These are phyloP conservation scores for Drosophila imparisetae DNA, from an alignment of 2,888 invertebrate genomes.

Conservation along the genomic window DNA sequence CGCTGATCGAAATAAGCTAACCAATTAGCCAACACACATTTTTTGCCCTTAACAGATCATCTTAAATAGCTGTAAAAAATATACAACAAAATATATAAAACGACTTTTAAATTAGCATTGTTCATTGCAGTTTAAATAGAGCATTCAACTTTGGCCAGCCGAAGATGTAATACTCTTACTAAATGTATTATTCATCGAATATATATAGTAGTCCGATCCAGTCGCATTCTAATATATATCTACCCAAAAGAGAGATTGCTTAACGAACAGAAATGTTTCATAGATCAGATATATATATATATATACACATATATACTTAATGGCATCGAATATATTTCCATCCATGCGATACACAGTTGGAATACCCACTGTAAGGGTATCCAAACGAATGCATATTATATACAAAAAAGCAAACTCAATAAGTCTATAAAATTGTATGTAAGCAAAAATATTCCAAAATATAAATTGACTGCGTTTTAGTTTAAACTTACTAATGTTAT, in stretches of 20 bases:
- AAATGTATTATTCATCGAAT: slow-evolving; percentile 1
- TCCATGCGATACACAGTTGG: slow-evolving; percentile 1
- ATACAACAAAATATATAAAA: slow-evolving; percentile 12
- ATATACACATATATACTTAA: not conserved
- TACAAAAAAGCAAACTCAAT: slow-evolving; percentile 38
- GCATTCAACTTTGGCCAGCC: slow-evolving; percentile 16
- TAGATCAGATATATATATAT: not conserved
- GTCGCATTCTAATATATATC: not conserved
- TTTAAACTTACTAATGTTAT: slow-evolving; percentile 73
- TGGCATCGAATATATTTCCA: not conserved
- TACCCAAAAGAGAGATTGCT: not conserved
- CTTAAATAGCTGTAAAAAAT: slow-evolving; percentile 54
- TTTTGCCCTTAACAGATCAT: slow-evolving; percentile 41
- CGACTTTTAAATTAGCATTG: slow-evolving; percentile 38
- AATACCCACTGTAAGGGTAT: slow-evolving; percentile 15
- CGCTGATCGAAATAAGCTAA: slow-evolving; percentile 51
- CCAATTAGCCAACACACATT: slow-evolving; percentile 23
- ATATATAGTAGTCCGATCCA: not conserved
- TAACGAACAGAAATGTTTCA: not conserved
- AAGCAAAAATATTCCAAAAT: slow-evolving; percentile 76
- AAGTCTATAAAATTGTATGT: slow-evolving; percentile 36
- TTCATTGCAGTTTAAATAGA: slow-evolving; percentile 36
- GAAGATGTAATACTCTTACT: slow-evolving; percentile 22
- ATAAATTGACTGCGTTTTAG: slow-evolving; percentile 79
- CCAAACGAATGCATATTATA: slow-evolving; percentile 28